Evolutionary conservation across 30 jellyfish, hydroid and myxozoan species (phyloP), one percentile per base, ranked within the genome.

Genomic region (Chironex yamaguchii): DNA sequence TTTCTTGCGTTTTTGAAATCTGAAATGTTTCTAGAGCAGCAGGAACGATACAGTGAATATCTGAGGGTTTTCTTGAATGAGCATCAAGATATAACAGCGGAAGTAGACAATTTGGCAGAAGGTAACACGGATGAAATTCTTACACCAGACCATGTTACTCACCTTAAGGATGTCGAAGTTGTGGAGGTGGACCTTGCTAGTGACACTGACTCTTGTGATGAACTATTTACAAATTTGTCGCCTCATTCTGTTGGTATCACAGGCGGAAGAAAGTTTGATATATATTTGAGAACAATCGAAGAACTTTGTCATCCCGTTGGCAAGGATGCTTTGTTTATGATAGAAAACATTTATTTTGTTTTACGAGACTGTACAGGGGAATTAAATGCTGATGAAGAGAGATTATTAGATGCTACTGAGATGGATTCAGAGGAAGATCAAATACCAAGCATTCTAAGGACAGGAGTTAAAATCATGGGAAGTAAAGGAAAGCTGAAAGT

Each of bases 221-320:
- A 67, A 66, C 34, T 14, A 51, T 65, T 30, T 51, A 80, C 49
- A 0, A n/a, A 67, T 4, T 33, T 79, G 1, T 85, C 89, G 29
- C 97, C 97, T 1, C 52, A 84, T 6, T 79, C 89, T 1, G 88
- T 89, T 14, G 97, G 97, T 2, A 81, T 89, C 22, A 34, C 97
- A 20, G 79, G 92, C 26, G 97, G 97, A 3, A 72, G 97, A 22
- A 80, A 84, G 33, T 89, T 89, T 81, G 97, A 89, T 52, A 53
- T 35, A 29, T 84, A 79, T 49, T 65, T 89, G 62, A 62, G 91
- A 34, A 35, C 71, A 3, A 85, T 89, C 3, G 78, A 9, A 50
- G 93, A 80, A 28, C 93, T 89, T n/a, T 79, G 93, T 34, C 42
- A 50, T 23, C 85, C 89, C 13, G 53, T 91, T 53, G 68, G 80